Evolutionary conservation across 2,113 vertebrate species (phyloP), one percentile per base, ranked within the genome.

Genomic region (Eleginops maclovinus): DNA sequence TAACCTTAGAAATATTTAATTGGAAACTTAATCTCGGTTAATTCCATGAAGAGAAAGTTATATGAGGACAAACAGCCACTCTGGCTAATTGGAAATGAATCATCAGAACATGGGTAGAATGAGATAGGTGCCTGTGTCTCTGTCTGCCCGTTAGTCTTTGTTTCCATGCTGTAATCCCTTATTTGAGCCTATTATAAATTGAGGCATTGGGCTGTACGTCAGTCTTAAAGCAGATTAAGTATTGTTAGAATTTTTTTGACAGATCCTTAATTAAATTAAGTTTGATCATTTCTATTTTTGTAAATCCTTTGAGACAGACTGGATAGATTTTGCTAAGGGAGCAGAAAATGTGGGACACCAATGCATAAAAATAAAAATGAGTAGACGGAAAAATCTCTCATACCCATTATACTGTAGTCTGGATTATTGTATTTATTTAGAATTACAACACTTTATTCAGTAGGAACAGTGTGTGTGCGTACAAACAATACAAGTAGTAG

Each of bases 11-110:
- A 75, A 81, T 76, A 81, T 75, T 83, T 88, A 87, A 85, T 76
- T 85, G 59, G 56, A 83, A 83, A 77, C 68, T 58, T 74, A 24
- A 69, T 85, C 65, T 51, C 28, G 17, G 49, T 66, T 80, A 74
- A 72, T 73, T 65, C 72, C 62, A 75, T 68, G 74, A 73, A 87
- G 46, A 74, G 43, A 72, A 66, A 75, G 68, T 72, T 85, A 72
- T 78, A 55, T 19, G 36, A 77, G 63, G 76, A 83, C 75, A 89
- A 81, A 81, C 72, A 84, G 55, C 41, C 66, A 82, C 82, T 84
- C 58, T 67, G 60, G 46, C 36, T 82, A 82, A 85, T 82, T 85
- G 64, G n/a, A 84, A 66, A 81, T 84, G 44, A 77, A 79, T 89
- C 60, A 83, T 77, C 66, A 64, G 60, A 81, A 64, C 58, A 50